Evolutionary conservation across 1,140 invertebrate genomes (phyloP).

Genomic region (Elysia chlorotica): DNA sequence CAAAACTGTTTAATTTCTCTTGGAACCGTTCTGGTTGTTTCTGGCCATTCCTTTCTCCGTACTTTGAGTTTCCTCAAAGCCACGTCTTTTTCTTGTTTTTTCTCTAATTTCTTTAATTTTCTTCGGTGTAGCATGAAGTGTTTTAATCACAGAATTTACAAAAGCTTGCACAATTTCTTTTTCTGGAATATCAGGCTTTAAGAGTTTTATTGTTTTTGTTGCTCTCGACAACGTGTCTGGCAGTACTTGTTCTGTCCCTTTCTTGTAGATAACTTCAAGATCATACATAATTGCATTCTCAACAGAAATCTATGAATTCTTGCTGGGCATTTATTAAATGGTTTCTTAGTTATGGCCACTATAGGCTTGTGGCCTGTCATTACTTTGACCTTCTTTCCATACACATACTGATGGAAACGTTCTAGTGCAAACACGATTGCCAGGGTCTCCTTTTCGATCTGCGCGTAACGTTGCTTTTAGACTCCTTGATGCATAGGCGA

Average conservation of each 20-base stretch:
- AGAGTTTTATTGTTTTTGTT: neutral
- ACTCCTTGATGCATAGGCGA: no score
- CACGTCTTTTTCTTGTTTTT: neutral
- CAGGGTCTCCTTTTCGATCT: no score
- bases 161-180: neutral
- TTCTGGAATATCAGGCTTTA: neutral
- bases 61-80: neutral
- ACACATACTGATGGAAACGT: no score
- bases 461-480: no score
- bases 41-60: slow-evolving; percentile 56
- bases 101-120: neutral
- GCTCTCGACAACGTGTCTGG: slow-evolving; percentile 15
- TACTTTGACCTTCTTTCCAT: no score
- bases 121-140: neutral
- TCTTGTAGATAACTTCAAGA: slow-evolving; percentile 34
- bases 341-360: no score
- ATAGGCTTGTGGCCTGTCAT: no score
- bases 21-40: slow-evolving; percentile 40
- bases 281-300: slow-evolving; percentile 23
- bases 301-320: no score
- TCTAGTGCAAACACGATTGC: no score
- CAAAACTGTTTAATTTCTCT: slow-evolving; percentile 43
- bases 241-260: slow-evolving; percentile 17
- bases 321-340: no score
- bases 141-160: neutral